Percentiles rank a stretch among this genome's conserved stretches.
Conservation (phyloP, 2,113 vertebrate species). For the Arizona elegans region DNA sequence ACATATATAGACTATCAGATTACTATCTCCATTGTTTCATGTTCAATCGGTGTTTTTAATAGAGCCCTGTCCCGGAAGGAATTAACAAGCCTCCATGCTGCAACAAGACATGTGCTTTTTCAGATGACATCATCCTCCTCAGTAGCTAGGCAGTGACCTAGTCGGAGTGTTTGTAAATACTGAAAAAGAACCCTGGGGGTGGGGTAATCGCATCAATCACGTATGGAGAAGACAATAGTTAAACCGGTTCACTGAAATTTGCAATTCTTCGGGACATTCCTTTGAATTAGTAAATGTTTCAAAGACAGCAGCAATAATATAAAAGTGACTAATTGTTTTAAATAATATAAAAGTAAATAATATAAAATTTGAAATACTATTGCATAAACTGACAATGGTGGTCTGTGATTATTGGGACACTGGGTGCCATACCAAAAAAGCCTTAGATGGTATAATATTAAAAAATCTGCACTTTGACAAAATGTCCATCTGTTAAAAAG, state of each 20-base stretch:
- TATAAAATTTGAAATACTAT: neutral
- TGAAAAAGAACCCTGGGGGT: conserved; percentile 32
- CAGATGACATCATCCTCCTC: conserved; percentile 39
- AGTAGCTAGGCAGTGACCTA: conserved; percentile 41
- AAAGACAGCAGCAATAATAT: neutral
- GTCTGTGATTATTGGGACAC: neutral
- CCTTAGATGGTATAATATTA: neutral
- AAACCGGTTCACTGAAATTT: neutral
- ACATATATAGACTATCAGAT: neutral
- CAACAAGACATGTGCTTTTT: conserved; percentile 57
- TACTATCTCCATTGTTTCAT: neutral
- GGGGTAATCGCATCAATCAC: conserved; percentile 20
- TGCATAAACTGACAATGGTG: neutral
- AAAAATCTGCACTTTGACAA: neutral
- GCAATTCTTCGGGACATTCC: neutral
- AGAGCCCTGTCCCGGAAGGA: neutral
- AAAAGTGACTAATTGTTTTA: neutral
- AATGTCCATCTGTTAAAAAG: neutral
- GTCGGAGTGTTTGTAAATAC: conserved; percentile 73
- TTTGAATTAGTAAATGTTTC: neutral
- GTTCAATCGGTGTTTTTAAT: neutral
- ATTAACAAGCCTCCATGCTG: neutral
- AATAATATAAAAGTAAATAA: neutral
- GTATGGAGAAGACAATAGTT: neutral
- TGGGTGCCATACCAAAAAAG: neutral